Percentiles rank a stretch among this genome's conserved stretches.
Evolutionary conservation across 2,797 vertebrate species (phyloP).

Genomic region (Eulemur rubriventer): DNA sequence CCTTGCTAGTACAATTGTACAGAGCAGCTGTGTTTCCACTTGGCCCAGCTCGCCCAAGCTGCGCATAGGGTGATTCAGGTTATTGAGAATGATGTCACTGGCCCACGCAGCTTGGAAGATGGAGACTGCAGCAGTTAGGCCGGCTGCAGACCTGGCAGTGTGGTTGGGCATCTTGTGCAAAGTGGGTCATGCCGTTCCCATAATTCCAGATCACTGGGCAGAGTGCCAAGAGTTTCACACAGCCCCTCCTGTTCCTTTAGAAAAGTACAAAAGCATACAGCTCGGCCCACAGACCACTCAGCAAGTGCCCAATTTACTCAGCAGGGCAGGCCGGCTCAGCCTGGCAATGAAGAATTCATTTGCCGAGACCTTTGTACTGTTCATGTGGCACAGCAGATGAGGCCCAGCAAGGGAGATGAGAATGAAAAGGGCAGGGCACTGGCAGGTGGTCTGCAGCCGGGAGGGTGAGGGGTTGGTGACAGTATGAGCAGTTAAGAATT

Average conservation of each 20-base stretch:
- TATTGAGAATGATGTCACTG: background rate
- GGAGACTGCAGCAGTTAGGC: background rate
- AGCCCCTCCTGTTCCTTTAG: background rate
- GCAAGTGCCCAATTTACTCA: background rate
- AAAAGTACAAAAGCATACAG: background rate
- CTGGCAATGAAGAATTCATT: background rate
- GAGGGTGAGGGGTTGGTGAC: background rate
- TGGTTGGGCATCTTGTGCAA: background rate
- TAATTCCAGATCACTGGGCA: background rate
- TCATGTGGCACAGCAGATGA: background rate
- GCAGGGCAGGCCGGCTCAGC: background rate
- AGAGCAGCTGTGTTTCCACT: slow-evolving; percentile 48
- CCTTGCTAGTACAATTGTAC: slow-evolving; percentile 28
- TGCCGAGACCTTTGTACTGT: background rate
- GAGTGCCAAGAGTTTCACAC: background rate
- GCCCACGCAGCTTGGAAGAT: background rate
- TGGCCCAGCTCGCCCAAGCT: background rate
- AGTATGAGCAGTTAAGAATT: background rate
- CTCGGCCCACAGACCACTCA: background rate
- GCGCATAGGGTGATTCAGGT: background rate
- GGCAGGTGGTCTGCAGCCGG: background rate
- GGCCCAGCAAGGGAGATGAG: background rate
- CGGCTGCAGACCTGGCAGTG: background rate
- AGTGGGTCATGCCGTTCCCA: background rate
- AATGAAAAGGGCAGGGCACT: background rate